Evolutionary conservation across 35 echinoderm and acorn worm genomes (phyloP), one percentile per base, ranked within the genome.

Genomic region (Ophioderma brevispina): DNA sequence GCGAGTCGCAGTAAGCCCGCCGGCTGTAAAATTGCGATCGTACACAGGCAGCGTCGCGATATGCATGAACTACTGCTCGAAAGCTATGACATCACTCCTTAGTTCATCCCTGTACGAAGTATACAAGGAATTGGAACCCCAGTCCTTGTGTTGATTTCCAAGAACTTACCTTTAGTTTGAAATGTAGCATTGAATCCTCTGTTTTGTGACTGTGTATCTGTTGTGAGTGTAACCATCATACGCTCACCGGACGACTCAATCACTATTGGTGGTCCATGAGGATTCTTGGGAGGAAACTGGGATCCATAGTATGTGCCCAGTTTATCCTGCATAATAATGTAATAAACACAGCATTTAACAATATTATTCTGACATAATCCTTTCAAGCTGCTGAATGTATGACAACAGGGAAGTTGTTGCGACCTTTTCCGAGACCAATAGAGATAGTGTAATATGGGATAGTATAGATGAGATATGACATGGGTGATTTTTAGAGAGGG

Each of bases 171-270:
- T 94, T 90, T 98, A 31, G 56, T 89, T 64, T 98, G 96, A 70
- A 82, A 98, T 0, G 96, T 94, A 34, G 83, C 89, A 89, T 98
- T 98, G 64, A 98, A 98, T 31, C 96, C 96, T 77, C 19, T 92
- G 31, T 79, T 37, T 18, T 21, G 30, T 0, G 75, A 23, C 10
- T n/a, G 35, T 17, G 36, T 37, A 76, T 98, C 89, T 1, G 96
- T 88, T 35, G 83, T 40, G 31, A 98, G 91, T 1, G 19, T 42
- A 1, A 98, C 82, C 21, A 46, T 38, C 37, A 98, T 59, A n/a
- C 64, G 77, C 40, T 89, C 89, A 31, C 96, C 82, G 52, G 89
- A 80, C 11, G 89, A 87, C 76, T 98, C 96, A 37, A 94, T 92
- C 17, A 98, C 92, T 3, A 75, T 40, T 3, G 92, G 92, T 10